Conservation (phyloP, 2,797 vertebrate species). For the Saxicola maurus region DNA sequence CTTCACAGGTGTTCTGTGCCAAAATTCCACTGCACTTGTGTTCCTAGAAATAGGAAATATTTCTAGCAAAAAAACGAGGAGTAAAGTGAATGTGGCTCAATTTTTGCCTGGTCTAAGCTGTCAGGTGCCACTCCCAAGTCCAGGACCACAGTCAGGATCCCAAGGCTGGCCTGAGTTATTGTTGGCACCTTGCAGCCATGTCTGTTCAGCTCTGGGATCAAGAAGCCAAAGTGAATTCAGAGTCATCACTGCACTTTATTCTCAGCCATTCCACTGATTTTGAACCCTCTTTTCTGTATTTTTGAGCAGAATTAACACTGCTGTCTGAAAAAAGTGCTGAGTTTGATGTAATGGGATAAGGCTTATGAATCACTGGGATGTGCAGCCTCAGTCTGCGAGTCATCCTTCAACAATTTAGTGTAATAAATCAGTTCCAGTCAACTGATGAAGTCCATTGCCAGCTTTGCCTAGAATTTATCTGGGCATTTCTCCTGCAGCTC, state of each 20-base stretch:
- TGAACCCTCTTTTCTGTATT: neutral
- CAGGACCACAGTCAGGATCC: neutral
- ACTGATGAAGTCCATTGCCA: neutral
- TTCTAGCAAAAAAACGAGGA: neutral
- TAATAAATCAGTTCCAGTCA: neutral
- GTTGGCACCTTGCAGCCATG: neutral
- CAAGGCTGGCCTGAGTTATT: neutral
- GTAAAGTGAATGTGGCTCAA: neutral
- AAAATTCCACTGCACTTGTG: neutral
- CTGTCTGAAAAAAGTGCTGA: neutral
- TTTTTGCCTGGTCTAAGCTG: neutral
- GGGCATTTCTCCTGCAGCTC: neutral
- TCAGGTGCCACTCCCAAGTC: neutral
- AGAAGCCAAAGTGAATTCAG: neutral
- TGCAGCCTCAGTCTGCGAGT: neutral
- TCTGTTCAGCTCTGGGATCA: neutral
- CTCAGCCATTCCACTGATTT: neutral
- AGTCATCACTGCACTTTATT: neutral
- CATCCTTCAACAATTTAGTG: neutral
- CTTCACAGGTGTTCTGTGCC: neutral
- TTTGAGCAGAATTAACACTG: neutral
- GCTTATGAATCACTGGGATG: neutral
- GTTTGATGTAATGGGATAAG: neutral
- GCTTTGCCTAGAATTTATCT: neutral
- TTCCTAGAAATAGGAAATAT: neutral